Conservation (phyloP, 2,888 invertebrate species). For the Nasonia oneida region DNA sequence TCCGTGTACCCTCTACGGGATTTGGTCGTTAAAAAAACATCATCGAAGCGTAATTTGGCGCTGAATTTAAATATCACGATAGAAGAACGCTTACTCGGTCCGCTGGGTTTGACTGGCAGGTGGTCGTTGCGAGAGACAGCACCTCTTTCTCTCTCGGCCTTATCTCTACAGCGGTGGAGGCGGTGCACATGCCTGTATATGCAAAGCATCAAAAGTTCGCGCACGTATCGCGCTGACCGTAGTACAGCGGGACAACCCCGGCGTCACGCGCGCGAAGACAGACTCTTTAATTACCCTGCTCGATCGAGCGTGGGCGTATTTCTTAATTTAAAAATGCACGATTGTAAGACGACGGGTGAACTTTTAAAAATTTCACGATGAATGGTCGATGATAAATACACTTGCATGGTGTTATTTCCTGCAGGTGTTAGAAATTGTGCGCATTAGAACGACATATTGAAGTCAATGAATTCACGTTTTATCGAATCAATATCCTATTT, state of each 20-base stretch:
- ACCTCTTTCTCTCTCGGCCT: background rate
- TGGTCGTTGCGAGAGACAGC: background rate
- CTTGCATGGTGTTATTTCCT: no score
- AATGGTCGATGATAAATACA: no score
- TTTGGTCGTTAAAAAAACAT: no score
- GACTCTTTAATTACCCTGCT: background rate
- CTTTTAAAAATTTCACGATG: no score
- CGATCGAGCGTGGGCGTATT: background rate
- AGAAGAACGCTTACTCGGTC: background rate
- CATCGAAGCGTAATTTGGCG: background rate
- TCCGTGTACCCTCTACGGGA: no score
- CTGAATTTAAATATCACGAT: background rate
- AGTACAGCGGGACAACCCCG: background rate
- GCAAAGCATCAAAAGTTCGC: background rate
- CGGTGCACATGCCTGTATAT: background rate
- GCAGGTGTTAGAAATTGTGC: no score
- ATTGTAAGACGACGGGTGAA: no score
- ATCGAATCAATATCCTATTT: no score
- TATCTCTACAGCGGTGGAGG: background rate
- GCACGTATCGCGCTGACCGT: constrained; percentile 2
- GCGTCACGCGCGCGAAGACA: background rate
- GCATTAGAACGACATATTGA: no score
- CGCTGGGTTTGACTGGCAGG: background rate
- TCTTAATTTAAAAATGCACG: background rate
- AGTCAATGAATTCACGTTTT: no score